Evolutionary conservation across 30 jellyfish, hydroid and myxozoan species (phyloP).

Genomic region (Catostylus mosaicus): DNA sequence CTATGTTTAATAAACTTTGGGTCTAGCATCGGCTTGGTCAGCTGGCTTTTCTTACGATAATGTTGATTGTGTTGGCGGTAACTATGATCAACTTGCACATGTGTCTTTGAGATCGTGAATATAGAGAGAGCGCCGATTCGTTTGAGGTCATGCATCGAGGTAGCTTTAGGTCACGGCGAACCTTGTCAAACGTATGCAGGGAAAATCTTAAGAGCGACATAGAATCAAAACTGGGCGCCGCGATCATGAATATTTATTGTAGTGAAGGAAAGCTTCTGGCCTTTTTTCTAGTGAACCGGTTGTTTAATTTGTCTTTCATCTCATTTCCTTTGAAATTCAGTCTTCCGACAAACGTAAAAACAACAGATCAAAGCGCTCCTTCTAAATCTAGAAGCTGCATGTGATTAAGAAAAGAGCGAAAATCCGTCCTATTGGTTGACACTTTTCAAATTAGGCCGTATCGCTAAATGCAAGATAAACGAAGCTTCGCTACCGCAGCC

Average conservation of each 20-base stretch:
- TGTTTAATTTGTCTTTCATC: slow-evolving; percentile 51
- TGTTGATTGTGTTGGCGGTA: slow-evolving; percentile 54
- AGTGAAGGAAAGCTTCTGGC: slow-evolving; percentile 38
- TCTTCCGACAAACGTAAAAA: slow-evolving; percentile 62
- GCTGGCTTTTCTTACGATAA: slow-evolving; percentile 62
- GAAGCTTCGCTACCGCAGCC: slow-evolving; percentile 41
- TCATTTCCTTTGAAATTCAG: slow-evolving; percentile 32
- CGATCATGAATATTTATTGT: slow-evolving; percentile 46
- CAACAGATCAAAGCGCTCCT: slow-evolving; percentile 46
- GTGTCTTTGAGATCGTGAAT: slow-evolving; percentile 49
- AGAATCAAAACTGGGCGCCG: slow-evolving; percentile 63
- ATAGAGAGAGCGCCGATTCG: slow-evolving; percentile 59
- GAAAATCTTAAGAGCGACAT: slow-evolving; percentile 30
- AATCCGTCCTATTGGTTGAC: slow-evolving; percentile 43
- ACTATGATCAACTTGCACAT: slow-evolving; percentile 50
- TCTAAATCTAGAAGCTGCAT: slow-evolving; percentile 46
- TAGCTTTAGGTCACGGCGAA: slow-evolving; percentile 61
- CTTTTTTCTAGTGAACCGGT: slow-evolving; percentile 34
- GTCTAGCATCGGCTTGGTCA: slow-evolving; percentile 38
- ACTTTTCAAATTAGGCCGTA: slow-evolving; percentile 45
- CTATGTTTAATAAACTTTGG: slow-evolving; percentile 43
- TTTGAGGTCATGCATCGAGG: slow-evolving; percentile 55
- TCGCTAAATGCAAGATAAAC: slow-evolving; percentile 44
- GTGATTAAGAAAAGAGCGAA: slow-evolving; percentile 42
- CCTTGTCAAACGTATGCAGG: slow-evolving; percentile 7